These are phyloP conservation scores for Pogonognathellus flavescens DNA, from an alignment of 1,140 invertebrate species.

Conservation along the genomic window DNA sequence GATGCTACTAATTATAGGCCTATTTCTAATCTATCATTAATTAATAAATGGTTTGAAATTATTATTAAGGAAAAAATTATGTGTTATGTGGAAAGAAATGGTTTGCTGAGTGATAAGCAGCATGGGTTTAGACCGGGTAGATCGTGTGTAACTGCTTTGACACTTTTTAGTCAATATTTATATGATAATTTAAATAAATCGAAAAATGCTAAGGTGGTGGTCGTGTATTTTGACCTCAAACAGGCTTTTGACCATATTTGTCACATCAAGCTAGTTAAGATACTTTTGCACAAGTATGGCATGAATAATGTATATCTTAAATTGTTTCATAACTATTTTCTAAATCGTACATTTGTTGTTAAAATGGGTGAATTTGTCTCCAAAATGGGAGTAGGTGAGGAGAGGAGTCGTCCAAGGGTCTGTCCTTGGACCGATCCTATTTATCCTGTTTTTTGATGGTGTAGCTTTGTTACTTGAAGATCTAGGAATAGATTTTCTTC, in stretches of 20 bases:
- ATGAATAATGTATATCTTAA: neutral
- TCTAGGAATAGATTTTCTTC: neutral
- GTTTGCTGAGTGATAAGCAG: neutral
- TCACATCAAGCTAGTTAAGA: neutral
- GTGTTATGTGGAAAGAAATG: neutral
- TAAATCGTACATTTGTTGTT: neutral
- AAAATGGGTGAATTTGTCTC: neutral
- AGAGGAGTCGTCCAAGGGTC: neutral
- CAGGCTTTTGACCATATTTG: neutral
- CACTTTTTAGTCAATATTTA: neutral
- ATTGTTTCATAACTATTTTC: neutral
- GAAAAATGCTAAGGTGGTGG: neutral
- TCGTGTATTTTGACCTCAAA: neutral
- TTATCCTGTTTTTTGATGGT: neutral
- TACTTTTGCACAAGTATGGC: neutral
- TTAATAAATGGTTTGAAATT: constrained; percentile 29
- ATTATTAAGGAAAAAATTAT: neutral
- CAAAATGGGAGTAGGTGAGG: neutral
- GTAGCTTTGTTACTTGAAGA: neutral
- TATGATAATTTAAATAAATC: neutral
- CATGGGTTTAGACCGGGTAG: constrained; percentile 11
- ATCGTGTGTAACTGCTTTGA: constrained; percentile 27
- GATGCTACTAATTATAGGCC: neutral
- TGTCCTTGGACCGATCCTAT: neutral
- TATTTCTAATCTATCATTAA: neutral